phyloP scores from a whole-genome alignment of 2,888 invertebrate genomes.

The Aporophyla lueneburgensis region DNA sequence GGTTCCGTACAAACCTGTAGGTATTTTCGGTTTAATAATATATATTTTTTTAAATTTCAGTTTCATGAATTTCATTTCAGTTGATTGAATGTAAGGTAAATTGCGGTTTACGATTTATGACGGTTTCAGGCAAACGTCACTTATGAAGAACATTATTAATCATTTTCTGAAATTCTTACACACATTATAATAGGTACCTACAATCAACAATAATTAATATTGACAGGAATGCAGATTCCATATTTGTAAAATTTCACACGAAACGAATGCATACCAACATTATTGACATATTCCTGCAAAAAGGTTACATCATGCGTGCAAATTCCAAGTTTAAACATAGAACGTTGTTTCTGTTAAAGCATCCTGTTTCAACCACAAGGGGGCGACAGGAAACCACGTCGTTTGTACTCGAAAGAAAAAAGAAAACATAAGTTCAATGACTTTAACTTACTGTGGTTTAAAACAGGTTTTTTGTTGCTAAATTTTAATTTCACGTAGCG shows the following conservation, averaged over 20 bases:
- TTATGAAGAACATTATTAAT: neutral
- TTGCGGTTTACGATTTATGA: too few species aligned
- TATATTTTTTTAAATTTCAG: too few species aligned
- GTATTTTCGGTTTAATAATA: too few species aligned
- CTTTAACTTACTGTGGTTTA: slow-evolving; percentile 12
- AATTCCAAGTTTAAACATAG: slow-evolving; percentile 48
- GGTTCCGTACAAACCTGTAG: too few species aligned
- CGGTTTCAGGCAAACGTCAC: too few species aligned
- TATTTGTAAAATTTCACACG: slow-evolving; percentile 13
- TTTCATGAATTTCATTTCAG: too few species aligned
- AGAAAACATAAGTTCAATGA: slow-evolving; percentile 46
- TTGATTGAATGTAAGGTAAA: too few species aligned
- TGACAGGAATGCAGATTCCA: neutral
- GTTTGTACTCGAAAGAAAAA: slow-evolving; percentile 31
- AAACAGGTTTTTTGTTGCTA: slow-evolving; percentile 14
- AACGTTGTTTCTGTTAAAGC: slow-evolving; percentile 48
- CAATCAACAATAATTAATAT: neutral
- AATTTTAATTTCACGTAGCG: slow-evolving; percentile 17
- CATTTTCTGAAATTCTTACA: neutral
- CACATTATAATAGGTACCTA: neutral
- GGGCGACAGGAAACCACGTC: slow-evolving; percentile 53
- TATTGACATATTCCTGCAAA: slow-evolving; percentile 30
- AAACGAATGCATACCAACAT: neutral
- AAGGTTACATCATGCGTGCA: slow-evolving; percentile 36
- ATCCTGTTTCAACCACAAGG: slow-evolving; percentile 51